These are phyloP conservation scores for Diadromus collaris DNA, from an alignment of 2,888 invertebrate genomes.

Conservation along the genomic window DNA sequence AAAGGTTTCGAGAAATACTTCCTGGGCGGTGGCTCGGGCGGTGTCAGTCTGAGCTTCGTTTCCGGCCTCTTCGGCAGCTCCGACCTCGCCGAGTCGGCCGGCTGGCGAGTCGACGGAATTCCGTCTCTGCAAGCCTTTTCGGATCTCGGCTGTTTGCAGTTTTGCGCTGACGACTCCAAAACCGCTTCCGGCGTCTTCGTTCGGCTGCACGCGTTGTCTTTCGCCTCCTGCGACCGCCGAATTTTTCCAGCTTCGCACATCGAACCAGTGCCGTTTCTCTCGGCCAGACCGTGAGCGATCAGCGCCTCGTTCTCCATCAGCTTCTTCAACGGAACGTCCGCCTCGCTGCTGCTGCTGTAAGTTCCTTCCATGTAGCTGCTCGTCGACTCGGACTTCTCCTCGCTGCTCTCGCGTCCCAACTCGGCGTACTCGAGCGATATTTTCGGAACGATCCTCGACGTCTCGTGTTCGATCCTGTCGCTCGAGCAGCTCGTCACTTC, in stretches of 20 bases:
- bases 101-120: conserved; percentile 50
- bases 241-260: conserved; percentile 12
- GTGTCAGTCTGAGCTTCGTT: conserved; percentile 77
- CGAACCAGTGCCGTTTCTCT: conserved; percentile 28
- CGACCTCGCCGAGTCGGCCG: conserved; percentile 58
- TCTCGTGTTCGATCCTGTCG: conserved; percentile 5
- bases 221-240: conserved; percentile 11
- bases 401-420: conserved; percentile 62
- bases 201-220: conserved; percentile 2
- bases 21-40: conserved; percentile 81
- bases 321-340: conserved; percentile 62
- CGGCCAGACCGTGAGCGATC: conserved; percentile 53
- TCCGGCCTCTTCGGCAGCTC: conserved; percentile 77
- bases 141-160: conserved; percentile 15
- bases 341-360: conserved; percentile 65
- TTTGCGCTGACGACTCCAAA: not conserved
- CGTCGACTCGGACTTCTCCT: conserved; percentile 70
- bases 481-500: not conserved
- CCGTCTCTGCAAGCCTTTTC: not conserved
- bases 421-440: conserved; percentile 42
- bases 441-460: conserved; percentile 11
- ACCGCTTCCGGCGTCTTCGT: conserved; percentile 14
- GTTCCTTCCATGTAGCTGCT: conserved; percentile 66
- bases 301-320: conserved; percentile 56
- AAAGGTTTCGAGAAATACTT: conserved; percentile 77